These are phyloP conservation scores for Lepidonotus clava DNA, from an alignment of 2,888 invertebrate species.

Conservation along the genomic window DNA sequence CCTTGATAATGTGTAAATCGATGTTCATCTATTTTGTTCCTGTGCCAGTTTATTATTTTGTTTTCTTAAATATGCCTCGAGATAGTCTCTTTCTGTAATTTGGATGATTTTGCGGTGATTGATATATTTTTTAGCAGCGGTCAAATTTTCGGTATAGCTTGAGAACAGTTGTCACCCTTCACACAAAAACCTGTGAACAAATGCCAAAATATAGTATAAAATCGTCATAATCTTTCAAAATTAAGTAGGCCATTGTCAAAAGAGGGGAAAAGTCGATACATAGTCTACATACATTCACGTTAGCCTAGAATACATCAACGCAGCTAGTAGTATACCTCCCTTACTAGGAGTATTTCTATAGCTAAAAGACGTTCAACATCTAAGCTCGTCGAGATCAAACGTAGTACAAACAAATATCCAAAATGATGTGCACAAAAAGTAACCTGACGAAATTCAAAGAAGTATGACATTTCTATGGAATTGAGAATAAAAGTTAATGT, in stretches of 20 bases:
- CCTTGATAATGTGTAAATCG: too few species aligned
- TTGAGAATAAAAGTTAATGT: not conserved
- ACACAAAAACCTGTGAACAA: not conserved
- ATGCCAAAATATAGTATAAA: conserved; percentile 17
- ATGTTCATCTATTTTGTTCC: too few species aligned
- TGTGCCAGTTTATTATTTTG: too few species aligned
- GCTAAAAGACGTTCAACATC: not conserved
- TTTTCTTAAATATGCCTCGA: too few species aligned
- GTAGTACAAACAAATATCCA: conserved; percentile 13
- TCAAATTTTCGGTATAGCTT: too few species aligned
- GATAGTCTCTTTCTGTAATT: too few species aligned
- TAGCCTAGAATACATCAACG: conserved; percentile 28
- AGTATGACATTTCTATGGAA: not conserved
- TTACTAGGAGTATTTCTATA: not conserved
- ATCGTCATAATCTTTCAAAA: not conserved
- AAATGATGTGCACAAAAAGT: conserved; percentile 24
- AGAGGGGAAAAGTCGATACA: not conserved
- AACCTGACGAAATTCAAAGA: not conserved
- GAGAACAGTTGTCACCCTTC: not conserved
- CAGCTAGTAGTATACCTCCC: not conserved
- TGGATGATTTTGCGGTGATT: too few species aligned
- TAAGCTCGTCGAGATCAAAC: conserved; percentile 9
- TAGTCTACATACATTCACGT: not conserved
- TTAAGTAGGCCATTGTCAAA: conserved; percentile 13
- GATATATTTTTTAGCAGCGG: too few species aligned